Percentiles rank a stretch among this genome's conserved stretches.
phyloP scores from a whole-genome alignment of 92 coral and sea anemone species.

The Epizoanthus ramosus region DNA sequence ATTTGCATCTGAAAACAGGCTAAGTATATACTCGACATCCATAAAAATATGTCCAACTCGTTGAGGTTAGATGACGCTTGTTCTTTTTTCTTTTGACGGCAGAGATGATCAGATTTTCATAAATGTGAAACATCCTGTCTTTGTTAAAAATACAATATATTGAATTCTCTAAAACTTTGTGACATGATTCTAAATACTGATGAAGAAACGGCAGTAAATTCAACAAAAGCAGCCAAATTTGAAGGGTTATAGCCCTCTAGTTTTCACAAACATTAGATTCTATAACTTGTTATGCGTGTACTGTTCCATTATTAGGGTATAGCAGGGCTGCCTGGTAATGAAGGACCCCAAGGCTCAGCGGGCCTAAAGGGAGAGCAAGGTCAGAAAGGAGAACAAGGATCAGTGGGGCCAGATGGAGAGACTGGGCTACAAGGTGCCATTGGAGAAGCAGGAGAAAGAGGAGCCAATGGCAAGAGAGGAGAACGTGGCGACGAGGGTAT shows the following conservation, averaged over 20 bases:
- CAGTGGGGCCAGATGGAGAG: background rate
- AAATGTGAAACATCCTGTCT: too few relatives aligned
- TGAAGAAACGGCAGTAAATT: too few relatives aligned
- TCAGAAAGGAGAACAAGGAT: slow-evolving; percentile 2
- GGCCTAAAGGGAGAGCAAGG: slow-evolving; percentile 2
- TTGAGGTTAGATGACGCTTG: too few relatives aligned
- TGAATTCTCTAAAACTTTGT: too few relatives aligned
- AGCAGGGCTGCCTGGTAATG: background rate
- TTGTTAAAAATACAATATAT: too few relatives aligned
- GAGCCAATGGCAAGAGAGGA: background rate
- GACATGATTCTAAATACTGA: too few relatives aligned
- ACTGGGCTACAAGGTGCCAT: background rate
- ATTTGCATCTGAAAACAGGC: too few relatives aligned
- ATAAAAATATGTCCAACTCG: too few relatives aligned
- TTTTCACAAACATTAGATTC: background rate
- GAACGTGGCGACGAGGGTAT: background rate
- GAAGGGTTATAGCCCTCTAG: background rate
- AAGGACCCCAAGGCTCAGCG: background rate
- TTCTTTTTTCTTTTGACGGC: too few relatives aligned
- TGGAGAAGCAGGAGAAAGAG: slow-evolving; percentile 3
- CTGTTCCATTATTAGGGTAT: background rate
- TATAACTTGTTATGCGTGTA: background rate
- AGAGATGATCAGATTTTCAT: too few relatives aligned
- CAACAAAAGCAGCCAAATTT: too few relatives aligned
- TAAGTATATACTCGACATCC: too few relatives aligned